Conservation (phyloP, 2,797 vertebrate genomes). For the Sorex maritimensis region DNA sequence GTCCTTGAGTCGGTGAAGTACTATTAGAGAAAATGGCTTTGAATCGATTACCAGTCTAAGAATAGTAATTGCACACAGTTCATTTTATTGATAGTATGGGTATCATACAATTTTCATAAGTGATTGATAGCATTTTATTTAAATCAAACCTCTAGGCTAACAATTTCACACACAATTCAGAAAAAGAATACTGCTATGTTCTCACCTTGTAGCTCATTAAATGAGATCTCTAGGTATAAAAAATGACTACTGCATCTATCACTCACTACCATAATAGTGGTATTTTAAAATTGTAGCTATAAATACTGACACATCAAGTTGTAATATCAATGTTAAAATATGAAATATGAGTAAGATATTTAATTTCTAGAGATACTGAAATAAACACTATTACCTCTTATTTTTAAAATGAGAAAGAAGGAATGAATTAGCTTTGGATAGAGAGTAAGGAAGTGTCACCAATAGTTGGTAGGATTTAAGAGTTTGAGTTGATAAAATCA, state of each 20-base stretch:
- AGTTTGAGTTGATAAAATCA: neutral
- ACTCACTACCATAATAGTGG: neutral
- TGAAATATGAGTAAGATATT: neutral
- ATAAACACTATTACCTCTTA: neutral
- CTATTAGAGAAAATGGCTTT: conserved; percentile 25
- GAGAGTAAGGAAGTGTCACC: neutral
- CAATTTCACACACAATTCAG: neutral
- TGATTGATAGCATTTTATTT: neutral
- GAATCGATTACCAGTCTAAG: neutral
- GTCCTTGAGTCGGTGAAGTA: neutral
- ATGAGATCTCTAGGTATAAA: neutral
- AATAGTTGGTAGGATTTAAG: neutral
- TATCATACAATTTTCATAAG: conserved; percentile 12
- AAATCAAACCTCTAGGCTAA: neutral
- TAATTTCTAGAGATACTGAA: neutral
- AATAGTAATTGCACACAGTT: neutral
- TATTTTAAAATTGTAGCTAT: neutral
- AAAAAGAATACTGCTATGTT: neutral
- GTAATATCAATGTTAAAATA: neutral
- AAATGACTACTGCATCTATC: neutral
- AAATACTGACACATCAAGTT: neutral
- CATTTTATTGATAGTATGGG: neutral
- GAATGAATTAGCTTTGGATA: neutral
- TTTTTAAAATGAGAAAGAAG: neutral
- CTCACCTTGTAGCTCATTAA: neutral